Conservation (phyloP, 1,140 invertebrate species). For the Drosophila kanapiae region DNA sequence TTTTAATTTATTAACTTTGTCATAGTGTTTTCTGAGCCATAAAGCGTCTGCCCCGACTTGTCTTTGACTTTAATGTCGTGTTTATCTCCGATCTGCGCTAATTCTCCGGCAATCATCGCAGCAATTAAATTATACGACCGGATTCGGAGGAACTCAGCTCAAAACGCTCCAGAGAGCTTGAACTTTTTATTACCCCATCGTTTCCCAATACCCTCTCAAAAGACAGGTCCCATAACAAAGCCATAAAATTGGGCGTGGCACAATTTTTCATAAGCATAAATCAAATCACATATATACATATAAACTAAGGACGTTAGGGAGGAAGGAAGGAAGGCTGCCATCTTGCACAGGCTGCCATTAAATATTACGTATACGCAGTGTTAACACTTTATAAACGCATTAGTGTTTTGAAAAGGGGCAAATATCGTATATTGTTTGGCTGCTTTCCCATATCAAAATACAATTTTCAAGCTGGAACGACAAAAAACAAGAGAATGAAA, state of each 20-base stretch:
- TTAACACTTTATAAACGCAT: constrained; percentile 82
- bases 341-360: constrained; percentile 62
- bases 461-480: constrained; percentile 65
- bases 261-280: constrained; percentile 56
- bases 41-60: not conserved
- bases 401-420: constrained; percentile 40
- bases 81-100: constrained; percentile 59
- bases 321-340: constrained; percentile 4
- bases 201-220: not conserved
- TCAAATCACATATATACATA: constrained; percentile 48
- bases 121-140: constrained; percentile 72
- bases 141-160: constrained; percentile 16
- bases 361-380: constrained; percentile 74
- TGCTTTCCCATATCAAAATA: constrained; percentile 62
- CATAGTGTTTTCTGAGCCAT: not conserved
- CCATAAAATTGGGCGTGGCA: constrained; percentile 66
- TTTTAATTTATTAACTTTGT: too few species aligned
- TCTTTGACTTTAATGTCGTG: constrained; percentile 15
- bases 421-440: constrained; percentile 21
- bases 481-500: constrained; percentile 30
- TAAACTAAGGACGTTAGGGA: constrained; percentile 35
- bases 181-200: constrained; percentile 36
- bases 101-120: constrained; percentile 62
- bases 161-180: constrained; percentile 39
- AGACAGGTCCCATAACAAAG: constrained; percentile 39